Evolutionary conservation across 2,797 vertebrate species (phyloP).

Genomic region (Calcarius lapponicus): DNA sequence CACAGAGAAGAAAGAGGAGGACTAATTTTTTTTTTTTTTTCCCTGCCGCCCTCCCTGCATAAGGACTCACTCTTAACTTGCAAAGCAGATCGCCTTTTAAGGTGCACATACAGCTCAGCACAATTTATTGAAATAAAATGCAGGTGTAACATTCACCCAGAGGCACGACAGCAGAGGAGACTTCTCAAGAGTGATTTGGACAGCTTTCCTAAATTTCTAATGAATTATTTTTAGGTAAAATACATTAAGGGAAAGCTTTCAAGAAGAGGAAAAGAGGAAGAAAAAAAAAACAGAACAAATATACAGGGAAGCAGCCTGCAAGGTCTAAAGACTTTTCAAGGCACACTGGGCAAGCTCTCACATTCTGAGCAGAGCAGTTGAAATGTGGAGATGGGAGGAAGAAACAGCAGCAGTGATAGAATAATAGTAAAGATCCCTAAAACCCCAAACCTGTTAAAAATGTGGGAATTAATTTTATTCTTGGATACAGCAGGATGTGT

Average conservation of each 20-base stretch:
- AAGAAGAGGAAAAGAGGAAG: neutral
- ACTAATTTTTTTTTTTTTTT: slow-evolving; percentile 57
- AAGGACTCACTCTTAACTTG: slow-evolving; percentile 19
- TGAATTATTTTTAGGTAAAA: slow-evolving; percentile 57
- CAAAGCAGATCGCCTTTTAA: slow-evolving; percentile 27
- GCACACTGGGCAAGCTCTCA: neutral
- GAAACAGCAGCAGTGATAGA: neutral
- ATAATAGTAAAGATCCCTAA: neutral
- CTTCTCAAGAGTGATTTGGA: slow-evolving; percentile 37
- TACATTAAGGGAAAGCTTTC: neutral
- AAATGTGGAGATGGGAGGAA: neutral
- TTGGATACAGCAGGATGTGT: neutral
- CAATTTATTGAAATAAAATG: slow-evolving; percentile 77
- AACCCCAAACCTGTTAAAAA: neutral
- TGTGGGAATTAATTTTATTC: neutral
- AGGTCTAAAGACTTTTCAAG: neutral
- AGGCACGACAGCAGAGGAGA: slow-evolving; percentile 19
- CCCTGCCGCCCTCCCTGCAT: slow-evolving; percentile 39
- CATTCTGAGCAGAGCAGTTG: neutral
- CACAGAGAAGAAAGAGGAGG: slow-evolving; percentile 73
- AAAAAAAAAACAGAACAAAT: rapidly evolving
- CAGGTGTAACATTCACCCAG: slow-evolving; percentile 71
- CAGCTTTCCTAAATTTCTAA: slow-evolving; percentile 66
- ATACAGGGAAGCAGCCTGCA: neutral
- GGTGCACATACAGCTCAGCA: slow-evolving; percentile 15